These are phyloP conservation scores for Zootoca vivipara DNA, from an alignment of 2,113 vertebrate species.

Conservation along the genomic window DNA sequence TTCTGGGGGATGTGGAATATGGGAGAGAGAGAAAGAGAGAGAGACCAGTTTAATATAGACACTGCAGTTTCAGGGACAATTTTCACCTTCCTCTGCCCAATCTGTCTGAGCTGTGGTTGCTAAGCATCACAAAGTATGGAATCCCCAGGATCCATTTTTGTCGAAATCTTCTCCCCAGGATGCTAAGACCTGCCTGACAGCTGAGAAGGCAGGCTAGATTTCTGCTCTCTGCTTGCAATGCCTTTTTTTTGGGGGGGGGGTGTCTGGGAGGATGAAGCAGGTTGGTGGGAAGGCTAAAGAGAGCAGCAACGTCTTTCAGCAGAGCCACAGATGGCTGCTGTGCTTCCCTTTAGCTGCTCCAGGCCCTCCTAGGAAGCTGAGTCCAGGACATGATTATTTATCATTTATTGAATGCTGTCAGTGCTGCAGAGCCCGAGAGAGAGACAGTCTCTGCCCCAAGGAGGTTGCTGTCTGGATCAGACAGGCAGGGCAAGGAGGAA, in stretches of 20 bases:
- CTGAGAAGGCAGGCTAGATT: neutral
- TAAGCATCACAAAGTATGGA: neutral
- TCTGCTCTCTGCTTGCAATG: neutral
- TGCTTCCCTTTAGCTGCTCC: constrained; percentile 14
- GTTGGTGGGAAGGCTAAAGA: neutral
- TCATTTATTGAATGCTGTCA: constrained; percentile 29
- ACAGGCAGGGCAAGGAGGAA: neutral
- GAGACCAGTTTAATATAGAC: neutral
- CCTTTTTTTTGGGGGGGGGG: no score
- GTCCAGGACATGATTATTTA: constrained; percentile 26
- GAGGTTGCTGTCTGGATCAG: constrained; percentile 26
- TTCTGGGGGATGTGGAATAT: neutral
- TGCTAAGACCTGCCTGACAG: neutral
- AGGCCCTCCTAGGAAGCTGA: constrained; percentile 16
- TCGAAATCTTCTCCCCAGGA: neutral
- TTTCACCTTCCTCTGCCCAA: neutral
- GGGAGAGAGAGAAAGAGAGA: neutral
- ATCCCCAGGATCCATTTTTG: neutral
- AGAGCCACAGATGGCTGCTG: neutral
- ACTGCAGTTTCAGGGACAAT: neutral
- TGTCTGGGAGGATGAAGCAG: neutral
- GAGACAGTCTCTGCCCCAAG: constrained; percentile 19
- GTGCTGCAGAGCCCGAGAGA: constrained; percentile 16
- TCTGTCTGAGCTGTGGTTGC: neutral
- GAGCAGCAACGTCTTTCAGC: neutral